These are phyloP conservation scores for Condylura cristata DNA, from an alignment of 2,113 vertebrate genomes.

Conservation along the genomic window DNA sequence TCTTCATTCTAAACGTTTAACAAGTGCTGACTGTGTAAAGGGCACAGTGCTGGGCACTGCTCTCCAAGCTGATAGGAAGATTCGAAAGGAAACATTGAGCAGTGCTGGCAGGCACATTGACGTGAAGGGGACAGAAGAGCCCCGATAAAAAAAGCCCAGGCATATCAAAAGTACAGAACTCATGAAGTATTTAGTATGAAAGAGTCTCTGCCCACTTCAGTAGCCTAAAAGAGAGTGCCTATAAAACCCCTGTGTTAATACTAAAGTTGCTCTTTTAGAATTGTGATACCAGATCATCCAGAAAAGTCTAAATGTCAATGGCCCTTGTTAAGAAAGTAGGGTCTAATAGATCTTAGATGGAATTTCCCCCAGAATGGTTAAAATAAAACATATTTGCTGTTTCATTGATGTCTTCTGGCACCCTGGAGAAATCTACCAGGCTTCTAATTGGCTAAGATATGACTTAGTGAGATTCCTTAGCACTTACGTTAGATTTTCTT, in stretches of 20 bases:
- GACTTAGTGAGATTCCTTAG: background rate
- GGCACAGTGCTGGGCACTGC: background rate
- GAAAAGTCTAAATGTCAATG: background rate
- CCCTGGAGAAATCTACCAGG: background rate
- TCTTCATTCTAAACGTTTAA: background rate
- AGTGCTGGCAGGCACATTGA: background rate
- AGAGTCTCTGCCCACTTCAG: background rate
- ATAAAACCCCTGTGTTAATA: background rate
- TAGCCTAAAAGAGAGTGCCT: background rate
- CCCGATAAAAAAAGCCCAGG: background rate
- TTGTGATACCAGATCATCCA: background rate
- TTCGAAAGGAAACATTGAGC: background rate
- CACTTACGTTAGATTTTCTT: background rate
- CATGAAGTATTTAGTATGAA: background rate
- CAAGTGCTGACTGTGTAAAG: background rate
- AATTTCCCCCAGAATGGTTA: background rate
- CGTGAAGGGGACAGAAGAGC: background rate
- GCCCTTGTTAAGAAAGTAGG: background rate
- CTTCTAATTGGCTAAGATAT: background rate
- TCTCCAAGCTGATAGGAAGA: background rate
- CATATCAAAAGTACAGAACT: background rate
- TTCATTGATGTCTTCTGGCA: background rate
- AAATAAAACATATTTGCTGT: background rate
- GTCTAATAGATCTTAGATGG: background rate
- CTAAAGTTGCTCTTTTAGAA: slow-evolving; percentile 16